Evolutionary conservation across 2,888 invertebrate genomes (phyloP).

Genomic region (Sarcophaga caerulescens): DNA sequence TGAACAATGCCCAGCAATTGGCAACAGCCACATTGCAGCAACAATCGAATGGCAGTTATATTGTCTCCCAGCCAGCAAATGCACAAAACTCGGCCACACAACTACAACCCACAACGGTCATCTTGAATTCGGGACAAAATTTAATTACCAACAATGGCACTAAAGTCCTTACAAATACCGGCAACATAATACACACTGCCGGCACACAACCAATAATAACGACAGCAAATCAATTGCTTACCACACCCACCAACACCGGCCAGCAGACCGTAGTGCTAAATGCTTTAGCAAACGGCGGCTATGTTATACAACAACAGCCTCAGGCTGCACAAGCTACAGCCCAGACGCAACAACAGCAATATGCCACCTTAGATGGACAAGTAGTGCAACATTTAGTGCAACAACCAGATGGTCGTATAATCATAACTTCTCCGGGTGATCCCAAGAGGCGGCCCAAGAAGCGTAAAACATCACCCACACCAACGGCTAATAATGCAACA

Average conservation of each 20-base stretch:
- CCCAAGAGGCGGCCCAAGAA: conserved; percentile 86
- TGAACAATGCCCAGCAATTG: conserved; percentile 69
- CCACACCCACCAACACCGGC: conserved; percentile 77
- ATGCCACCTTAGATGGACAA: conserved; percentile 88
- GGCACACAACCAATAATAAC: conserved; percentile 69
- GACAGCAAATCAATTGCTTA: conserved; percentile 69
- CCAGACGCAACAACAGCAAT: conserved; percentile 83
- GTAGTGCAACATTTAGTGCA: conserved; percentile 84
- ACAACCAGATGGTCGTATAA: conserved; percentile 76
- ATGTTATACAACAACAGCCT: conserved; percentile 85
- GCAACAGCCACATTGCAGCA: conserved; percentile 72
- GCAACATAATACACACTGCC: conserved; percentile 73
- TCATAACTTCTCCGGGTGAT: conserved; percentile 87
- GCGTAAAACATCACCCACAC: conserved; percentile 83
- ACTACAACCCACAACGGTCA: conserved; percentile 74
- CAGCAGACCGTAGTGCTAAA: conserved; percentile 90
- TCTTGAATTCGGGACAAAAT: conserved; percentile 74
- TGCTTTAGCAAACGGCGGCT: conserved; percentile 89
- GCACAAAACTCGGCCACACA: conserved; percentile 55
- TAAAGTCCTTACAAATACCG: conserved; percentile 72
- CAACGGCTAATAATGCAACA: conserved; percentile 73
- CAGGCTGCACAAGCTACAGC: conserved; percentile 53
- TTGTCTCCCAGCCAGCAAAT: conserved; percentile 70
- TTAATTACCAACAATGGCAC: conserved; percentile 72
- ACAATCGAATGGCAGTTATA: conserved; percentile 72